These are phyloP conservation scores for Heliangelus exortis DNA, from an alignment of 2,797 vertebrate genomes.

Conservation along the genomic window DNA sequence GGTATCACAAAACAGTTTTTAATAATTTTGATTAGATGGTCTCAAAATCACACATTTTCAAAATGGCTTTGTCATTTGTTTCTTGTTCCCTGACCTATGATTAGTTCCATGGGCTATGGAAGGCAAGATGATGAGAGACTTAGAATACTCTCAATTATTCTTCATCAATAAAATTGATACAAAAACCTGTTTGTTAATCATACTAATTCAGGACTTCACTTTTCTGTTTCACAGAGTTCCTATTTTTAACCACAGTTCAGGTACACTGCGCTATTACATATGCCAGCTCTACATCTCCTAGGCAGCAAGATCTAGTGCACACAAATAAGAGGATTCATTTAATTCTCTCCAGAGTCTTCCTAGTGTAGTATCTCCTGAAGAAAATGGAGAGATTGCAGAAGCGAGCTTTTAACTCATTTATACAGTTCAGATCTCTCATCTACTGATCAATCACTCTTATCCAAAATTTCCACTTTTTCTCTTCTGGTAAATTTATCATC, in stretches of 20 bases:
- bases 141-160: not conserved
- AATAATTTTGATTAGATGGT: not conserved
- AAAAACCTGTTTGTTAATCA: not conserved
- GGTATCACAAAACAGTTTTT: not conserved
- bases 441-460: not conserved
- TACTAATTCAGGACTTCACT: not conserved
- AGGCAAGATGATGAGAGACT: not conserved
- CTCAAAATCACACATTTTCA: not conserved
- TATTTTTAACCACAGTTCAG: constrained; percentile 23
- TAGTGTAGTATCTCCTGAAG: not conserved
- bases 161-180: not conserved
- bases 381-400: not conserved
- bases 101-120: not conserved
- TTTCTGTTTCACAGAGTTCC: not conserved
- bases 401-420: not conserved
- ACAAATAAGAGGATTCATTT: not conserved
- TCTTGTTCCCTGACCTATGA: not conserved
- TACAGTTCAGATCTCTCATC: not conserved
- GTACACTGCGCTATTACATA: not conserved
- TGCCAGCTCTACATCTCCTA: not conserved
- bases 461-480: not conserved
- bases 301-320: not conserved
- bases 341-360: not conserved
- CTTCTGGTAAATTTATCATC: not conserved
- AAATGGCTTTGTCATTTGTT: not conserved